phyloP scores from a whole-genome alignment of 2,888 invertebrate species.

The Euzophera pinguis region DNA sequence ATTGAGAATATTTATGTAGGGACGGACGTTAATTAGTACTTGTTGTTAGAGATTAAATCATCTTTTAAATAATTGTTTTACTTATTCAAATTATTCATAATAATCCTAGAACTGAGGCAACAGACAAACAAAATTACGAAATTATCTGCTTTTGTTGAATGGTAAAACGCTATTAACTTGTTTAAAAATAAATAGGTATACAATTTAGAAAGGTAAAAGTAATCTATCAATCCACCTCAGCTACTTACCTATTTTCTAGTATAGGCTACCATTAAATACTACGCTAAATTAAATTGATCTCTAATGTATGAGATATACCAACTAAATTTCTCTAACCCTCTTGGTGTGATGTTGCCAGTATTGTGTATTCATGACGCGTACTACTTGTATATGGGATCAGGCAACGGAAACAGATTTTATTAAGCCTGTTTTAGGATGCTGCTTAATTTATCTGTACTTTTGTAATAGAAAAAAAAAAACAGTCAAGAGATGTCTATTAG shows the following conservation, averaged over 20 bases:
- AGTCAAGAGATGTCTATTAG: no score
- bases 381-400: constrained; percentile 6
- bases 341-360: neutral
- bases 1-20: no score
- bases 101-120: no score
- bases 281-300: neutral
- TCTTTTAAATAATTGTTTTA: no score
- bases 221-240: neutral
- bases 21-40: no score
- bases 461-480: neutral
- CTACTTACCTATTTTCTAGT: neutral
- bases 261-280: neutral
- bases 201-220: neutral
- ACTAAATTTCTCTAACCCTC: neutral
- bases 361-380: constrained; percentile 4
- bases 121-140: no score
- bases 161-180: neutral
- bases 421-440: neutral
- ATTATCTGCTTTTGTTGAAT: neutral
- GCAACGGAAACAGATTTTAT: constrained; percentile 8
- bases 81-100: no score
- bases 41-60: no score
- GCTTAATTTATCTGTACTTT: neutral
- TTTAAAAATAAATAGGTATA: neutral
- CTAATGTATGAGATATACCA: neutral